These are phyloP conservation scores for Misgurnus mizolepis DNA, from an alignment of 2,113 vertebrate genomes.

Conservation along the genomic window DNA sequence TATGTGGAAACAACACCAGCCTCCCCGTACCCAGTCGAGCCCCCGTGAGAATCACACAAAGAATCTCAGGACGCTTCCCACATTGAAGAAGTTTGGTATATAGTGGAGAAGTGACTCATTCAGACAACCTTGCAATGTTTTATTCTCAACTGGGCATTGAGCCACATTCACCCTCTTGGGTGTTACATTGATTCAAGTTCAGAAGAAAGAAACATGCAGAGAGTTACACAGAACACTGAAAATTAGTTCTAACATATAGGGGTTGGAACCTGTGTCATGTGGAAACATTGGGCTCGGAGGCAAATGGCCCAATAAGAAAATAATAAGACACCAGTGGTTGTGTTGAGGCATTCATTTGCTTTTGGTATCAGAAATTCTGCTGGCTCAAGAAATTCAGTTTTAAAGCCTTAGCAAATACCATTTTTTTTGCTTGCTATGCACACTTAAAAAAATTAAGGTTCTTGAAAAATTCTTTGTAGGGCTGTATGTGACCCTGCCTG, in stretches of 20 bases:
- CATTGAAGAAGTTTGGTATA: conserved; percentile 37
- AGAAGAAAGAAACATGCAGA: conserved; percentile 14
- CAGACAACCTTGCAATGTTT: conserved; percentile 6
- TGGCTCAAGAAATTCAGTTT: conserved; percentile 2
- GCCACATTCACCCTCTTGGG: conserved; percentile 1
- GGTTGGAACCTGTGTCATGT: conserved; percentile 12
- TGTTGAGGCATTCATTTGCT: not conserved
- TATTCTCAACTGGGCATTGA: not conserved
- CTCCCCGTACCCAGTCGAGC: conserved; percentile 28
- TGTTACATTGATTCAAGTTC: conserved; percentile 3
- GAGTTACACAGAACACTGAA: conserved; percentile 4
- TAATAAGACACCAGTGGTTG: conserved; percentile 13
- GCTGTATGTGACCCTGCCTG: no score
- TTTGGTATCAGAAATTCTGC: not conserved
- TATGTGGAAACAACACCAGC: conserved; percentile 17
- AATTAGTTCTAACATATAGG: conserved; percentile 35
- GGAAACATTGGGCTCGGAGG: not conserved
- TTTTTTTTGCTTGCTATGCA: not conserved
- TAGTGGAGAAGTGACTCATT: conserved; percentile 35
- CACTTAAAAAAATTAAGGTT: no score
- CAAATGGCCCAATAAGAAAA: conserved; percentile 26
- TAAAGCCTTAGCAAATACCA: not conserved
- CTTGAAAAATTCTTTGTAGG: no score
- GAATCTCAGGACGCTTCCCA: conserved; percentile 41
- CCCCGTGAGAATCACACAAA: conserved; percentile 37